Evolutionary conservation across 2,797 vertebrate genomes (phyloP).

Genomic region (Thaleichthys pacificus): DNA sequence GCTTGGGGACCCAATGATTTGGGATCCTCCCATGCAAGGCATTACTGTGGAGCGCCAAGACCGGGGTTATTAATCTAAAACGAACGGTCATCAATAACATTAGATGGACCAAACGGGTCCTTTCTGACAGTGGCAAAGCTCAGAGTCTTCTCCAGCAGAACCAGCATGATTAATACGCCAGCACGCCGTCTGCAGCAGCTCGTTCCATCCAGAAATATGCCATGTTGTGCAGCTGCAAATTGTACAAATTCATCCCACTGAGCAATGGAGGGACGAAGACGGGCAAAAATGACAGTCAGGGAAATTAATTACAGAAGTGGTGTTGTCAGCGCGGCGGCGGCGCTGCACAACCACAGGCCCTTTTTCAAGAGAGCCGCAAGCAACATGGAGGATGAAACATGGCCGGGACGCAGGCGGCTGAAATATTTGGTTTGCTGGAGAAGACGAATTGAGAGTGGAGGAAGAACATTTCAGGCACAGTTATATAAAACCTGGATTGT

Average conservation of each 20-base stretch:
- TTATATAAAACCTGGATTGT: neutral
- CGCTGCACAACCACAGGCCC: neutral
- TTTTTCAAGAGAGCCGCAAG: neutral
- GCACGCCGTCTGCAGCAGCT: conserved; percentile 50
- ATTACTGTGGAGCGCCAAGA: conserved; percentile 43
- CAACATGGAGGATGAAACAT: conserved; percentile 7
- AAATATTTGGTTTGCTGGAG: conserved; percentile 10
- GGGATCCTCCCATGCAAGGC: conserved; percentile 30
- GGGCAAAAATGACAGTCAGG: conserved; percentile 13
- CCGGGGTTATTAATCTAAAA: conserved; percentile 66
- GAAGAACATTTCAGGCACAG: neutral
- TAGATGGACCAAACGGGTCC: conserved; percentile 48
- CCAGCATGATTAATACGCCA: conserved; percentile 65
- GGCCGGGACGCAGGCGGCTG: neutral
- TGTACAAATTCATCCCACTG: conserved; percentile 40
- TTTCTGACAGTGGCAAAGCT: conserved; percentile 57
- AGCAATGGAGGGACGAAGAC: conserved; percentile 32
- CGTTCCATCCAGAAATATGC: conserved; percentile 55
- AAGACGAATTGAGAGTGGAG: no score
- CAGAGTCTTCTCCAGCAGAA: conserved; percentile 47
- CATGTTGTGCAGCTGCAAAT: conserved; percentile 34
- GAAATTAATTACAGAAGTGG: conserved; percentile 16
- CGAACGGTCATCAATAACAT: conserved; percentile 67
- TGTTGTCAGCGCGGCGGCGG: neutral
- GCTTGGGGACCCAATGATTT: neutral